A percentile compares a stretch with the other conserved stretches of the same genome.
These are phyloP conservation scores for Nyctereutes procyonoides DNA, from an alignment of 2,113 vertebrate genomes.

Conservation along the genomic window DNA sequence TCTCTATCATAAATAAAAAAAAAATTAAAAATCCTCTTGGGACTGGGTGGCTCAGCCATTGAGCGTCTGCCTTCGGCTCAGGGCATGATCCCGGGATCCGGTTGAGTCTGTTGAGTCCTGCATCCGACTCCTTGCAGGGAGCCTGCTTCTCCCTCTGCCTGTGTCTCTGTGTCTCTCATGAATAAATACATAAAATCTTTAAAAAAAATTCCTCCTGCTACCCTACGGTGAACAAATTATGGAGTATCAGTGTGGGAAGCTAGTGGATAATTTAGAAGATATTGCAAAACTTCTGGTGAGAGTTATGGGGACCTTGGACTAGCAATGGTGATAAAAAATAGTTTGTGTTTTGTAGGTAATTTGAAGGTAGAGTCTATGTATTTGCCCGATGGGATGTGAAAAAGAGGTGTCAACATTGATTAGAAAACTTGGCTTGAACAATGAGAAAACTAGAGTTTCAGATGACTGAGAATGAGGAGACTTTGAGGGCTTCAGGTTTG, in stretches of 20 bases:
- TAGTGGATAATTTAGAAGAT: neutral
- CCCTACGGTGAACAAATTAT: neutral
- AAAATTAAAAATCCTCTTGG: too few relatives aligned
- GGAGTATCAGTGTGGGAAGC: neutral
- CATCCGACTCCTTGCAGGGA: too few relatives aligned
- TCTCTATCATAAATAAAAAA: too few relatives aligned
- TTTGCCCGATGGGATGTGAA: neutral
- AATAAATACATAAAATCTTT: too few relatives aligned
- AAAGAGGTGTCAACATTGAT: neutral
- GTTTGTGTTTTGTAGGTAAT: neutral
- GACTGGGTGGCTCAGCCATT: too few relatives aligned
- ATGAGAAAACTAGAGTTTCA: neutral
- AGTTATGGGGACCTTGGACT: neutral
- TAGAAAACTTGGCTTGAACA: neutral
- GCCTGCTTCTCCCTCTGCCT: too few relatives aligned
- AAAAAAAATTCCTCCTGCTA: neutral
- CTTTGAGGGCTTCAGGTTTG: neutral
- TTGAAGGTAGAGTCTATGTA: neutral
- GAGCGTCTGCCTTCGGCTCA: too few relatives aligned
- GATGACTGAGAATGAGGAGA: neutral
- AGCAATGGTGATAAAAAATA: neutral
- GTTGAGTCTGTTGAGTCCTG: too few relatives aligned
- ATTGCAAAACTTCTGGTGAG: neutral
- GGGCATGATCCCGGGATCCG: too few relatives aligned
- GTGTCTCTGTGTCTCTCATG: too few relatives aligned